Evolutionary conservation across 1,140 invertebrate species (phyloP).

Genomic region (Megalonaias nervosa): DNA sequence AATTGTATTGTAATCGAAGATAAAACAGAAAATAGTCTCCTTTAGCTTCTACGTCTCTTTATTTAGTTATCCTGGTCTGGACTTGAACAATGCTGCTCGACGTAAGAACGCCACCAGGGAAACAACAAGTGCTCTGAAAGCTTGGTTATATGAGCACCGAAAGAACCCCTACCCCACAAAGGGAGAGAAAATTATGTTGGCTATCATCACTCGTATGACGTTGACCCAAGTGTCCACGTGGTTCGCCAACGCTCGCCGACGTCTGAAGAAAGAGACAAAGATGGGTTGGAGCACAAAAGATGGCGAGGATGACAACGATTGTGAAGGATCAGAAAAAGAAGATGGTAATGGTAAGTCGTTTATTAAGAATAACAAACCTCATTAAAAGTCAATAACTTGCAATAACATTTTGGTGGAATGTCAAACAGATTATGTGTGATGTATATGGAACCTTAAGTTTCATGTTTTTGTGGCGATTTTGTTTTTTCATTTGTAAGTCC

Average conservation of each 20-base stretch:
- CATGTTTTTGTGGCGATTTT: conserved; percentile 1
- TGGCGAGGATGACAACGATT: conserved; percentile 42
- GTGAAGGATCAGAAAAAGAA: conserved; percentile 44
- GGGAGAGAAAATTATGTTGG: conserved; percentile 98
- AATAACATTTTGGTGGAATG: not conserved
- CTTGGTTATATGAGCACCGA: conserved; percentile 98
- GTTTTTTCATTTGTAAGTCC: not conserved
- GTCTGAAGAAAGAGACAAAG: conserved; percentile 89
- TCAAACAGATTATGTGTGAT: not conserved
- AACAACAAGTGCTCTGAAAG: conserved; percentile 94
- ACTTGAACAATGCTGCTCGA: conserved; percentile 90
- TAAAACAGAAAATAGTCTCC: too few relatives aligned
- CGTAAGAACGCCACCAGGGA: conserved; percentile 96
- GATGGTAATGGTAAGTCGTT: conserved; percentile 17
- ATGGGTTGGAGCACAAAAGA: conserved; percentile 44
- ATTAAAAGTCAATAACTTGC: not conserved
- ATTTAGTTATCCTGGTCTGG: conserved; percentile 88
- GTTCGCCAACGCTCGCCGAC: conserved; percentile 67
- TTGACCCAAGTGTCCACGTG: conserved; percentile 82
- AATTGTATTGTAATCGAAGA: too few relatives aligned
- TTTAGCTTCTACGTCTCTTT: too few relatives aligned
- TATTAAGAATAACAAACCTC: not conserved
- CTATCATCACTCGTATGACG: conserved; percentile 99
- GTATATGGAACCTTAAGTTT: not conserved
- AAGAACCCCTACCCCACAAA: conserved; percentile 99